These are phyloP conservation scores for Amphipyra berbera DNA, from an alignment of 2,888 invertebrate species.

Conservation along the genomic window DNA sequence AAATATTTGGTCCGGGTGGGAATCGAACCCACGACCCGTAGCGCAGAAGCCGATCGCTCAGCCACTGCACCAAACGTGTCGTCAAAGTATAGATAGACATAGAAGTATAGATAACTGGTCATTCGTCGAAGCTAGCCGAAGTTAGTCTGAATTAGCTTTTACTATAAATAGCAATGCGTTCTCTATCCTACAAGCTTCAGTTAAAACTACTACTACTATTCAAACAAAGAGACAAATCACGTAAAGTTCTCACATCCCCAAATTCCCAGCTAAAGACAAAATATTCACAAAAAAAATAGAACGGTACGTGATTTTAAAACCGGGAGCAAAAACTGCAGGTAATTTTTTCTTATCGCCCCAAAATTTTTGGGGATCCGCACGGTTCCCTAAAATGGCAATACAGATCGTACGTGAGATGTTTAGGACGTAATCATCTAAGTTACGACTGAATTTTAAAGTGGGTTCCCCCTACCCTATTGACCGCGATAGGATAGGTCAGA, in stretches of 20 bases:
- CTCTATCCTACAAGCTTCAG: no score
- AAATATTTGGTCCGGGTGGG: no score
- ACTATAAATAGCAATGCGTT: no score
- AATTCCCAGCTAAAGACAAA: neutral
- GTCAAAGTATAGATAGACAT: no score
- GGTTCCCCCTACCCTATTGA: constrained; percentile 61
- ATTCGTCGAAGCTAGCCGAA: no score
- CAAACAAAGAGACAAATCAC: neutral
- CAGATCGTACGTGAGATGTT: constrained; percentile 88
- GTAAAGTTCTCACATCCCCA: neutral
- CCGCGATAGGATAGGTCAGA: constrained; percentile 64
- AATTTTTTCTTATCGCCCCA: constrained; percentile 75
- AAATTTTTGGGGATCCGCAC: constrained; percentile 72
- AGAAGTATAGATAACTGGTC: no score
- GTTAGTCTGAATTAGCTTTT: no score
- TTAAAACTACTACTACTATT: no score
- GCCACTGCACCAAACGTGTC: no score
- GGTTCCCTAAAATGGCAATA: constrained; percentile 79
- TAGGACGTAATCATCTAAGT: constrained; percentile 75
- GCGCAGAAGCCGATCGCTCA: no score
- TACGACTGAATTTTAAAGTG: constrained; percentile 80
- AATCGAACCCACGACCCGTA: no score
- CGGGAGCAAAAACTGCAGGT: constrained; percentile 38
- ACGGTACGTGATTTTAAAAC: constrained; percentile 18
- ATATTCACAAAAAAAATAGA: constrained; percentile 1